phyloP scores from a whole-genome alignment of 2,797 vertebrate species.

The Phoeniculus purpureus region DNA sequence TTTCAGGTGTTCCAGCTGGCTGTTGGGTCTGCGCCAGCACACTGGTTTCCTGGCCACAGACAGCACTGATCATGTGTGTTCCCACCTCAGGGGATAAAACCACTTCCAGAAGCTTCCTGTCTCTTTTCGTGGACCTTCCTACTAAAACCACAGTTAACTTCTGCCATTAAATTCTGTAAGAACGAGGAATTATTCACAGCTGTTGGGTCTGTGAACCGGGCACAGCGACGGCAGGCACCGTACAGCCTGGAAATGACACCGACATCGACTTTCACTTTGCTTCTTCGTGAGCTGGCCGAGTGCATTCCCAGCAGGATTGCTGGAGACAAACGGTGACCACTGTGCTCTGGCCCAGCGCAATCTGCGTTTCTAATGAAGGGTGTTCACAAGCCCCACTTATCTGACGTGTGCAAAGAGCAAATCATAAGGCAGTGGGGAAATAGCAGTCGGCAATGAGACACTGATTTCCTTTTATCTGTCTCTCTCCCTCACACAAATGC shows the following conservation, averaged over 20 bases:
- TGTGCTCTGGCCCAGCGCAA: conserved; percentile 29
- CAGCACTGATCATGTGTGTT: background rate
- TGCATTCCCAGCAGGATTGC: conserved; percentile 2
- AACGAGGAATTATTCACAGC: conserved; percentile 13
- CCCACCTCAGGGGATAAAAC: background rate
- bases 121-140: background rate
- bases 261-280: background rate
- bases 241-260: background rate
- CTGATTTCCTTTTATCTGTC: conserved; percentile 53
- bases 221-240: background rate
- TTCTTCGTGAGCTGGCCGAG: background rate
- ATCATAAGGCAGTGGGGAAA: conserved; percentile 18
- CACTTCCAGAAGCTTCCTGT: background rate
- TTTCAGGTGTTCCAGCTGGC: background rate
- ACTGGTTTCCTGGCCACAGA: background rate
- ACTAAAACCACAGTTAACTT: background rate
- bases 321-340: conserved; percentile 32
- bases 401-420: conserved; percentile 55
- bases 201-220: background rate
- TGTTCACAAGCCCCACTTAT: conserved; percentile 56
- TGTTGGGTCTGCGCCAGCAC: background rate
- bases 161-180: background rate
- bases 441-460: conserved; percentile 19
- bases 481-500: background rate
- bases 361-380: conserved; percentile 69